phyloP scores from a whole-genome alignment of 1,140 invertebrate genomes.

The Gonioctena quinquepunctata region DNA sequence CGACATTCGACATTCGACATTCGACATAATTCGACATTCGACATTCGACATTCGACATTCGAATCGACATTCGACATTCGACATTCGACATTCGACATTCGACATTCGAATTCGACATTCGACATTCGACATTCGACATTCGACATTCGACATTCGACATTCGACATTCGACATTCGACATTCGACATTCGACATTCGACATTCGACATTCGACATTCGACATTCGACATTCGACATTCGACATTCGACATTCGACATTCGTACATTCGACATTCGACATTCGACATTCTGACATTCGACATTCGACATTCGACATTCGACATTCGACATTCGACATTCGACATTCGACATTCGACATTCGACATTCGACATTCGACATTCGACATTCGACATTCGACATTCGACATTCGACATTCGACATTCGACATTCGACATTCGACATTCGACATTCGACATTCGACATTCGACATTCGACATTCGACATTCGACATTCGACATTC shows the following conservation, averaged over 20 bases:
- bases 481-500: background rate
- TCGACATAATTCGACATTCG: too few relatives aligned
- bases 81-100: too few relatives aligned
- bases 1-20: too few relatives aligned
- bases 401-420: too few relatives aligned
- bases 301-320: background rate
- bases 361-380: background rate
- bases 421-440: background rate
- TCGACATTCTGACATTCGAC: background rate
- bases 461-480: too few relatives aligned
- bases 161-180: background rate
- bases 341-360: background rate
- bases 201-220: background rate
- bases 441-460: too few relatives aligned
- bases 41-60: too few relatives aligned
- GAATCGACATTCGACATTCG: too few relatives aligned
- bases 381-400: background rate
- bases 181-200: background rate
- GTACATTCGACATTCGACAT: background rate
- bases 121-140: too few relatives aligned
- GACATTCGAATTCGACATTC: too few relatives aligned
- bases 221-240: background rate
- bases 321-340: background rate
- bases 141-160: too few relatives aligned
- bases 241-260: background rate